Evolutionary conservation across 2,797 vertebrate species (phyloP).

Genomic region (Pseudochirops cupreus): DNA sequence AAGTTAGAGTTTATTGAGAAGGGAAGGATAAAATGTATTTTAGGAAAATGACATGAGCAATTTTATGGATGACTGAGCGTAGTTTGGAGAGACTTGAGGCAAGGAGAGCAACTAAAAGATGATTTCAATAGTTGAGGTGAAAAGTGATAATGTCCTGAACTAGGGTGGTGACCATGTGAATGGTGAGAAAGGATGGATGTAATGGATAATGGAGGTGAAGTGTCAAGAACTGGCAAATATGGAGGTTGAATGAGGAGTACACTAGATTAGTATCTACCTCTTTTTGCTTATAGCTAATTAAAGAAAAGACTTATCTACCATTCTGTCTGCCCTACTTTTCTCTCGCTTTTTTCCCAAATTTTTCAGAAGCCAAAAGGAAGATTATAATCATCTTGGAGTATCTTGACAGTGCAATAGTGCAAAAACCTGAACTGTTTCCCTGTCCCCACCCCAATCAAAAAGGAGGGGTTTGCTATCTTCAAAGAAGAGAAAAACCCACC

Average conservation of each 20-base stretch:
- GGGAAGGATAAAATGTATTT: background rate
- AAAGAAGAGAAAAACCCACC: background rate
- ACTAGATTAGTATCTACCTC: background rate
- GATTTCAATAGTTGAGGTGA: background rate
- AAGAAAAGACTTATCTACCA: background rate
- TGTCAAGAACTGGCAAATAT: background rate
- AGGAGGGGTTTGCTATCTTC: background rate
- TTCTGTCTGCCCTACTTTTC: background rate
- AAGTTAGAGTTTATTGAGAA: background rate
- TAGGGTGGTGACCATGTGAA: background rate
- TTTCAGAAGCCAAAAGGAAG: background rate
- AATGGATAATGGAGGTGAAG: background rate
- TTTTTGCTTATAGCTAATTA: background rate
- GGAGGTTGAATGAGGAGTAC: background rate
- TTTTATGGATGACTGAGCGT: background rate
- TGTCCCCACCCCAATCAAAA: background rate
- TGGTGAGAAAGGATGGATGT: background rate
- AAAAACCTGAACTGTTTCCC: background rate
- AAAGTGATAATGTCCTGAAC: background rate
- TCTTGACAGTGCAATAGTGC: background rate
- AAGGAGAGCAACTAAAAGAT: background rate
- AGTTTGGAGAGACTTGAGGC: background rate
- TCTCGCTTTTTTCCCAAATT: background rate
- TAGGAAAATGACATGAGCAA: background rate
- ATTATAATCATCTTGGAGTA: background rate